phyloP scores from a whole-genome alignment of 2,797 vertebrate genomes.

The Bradypodion pumilum region DNA sequence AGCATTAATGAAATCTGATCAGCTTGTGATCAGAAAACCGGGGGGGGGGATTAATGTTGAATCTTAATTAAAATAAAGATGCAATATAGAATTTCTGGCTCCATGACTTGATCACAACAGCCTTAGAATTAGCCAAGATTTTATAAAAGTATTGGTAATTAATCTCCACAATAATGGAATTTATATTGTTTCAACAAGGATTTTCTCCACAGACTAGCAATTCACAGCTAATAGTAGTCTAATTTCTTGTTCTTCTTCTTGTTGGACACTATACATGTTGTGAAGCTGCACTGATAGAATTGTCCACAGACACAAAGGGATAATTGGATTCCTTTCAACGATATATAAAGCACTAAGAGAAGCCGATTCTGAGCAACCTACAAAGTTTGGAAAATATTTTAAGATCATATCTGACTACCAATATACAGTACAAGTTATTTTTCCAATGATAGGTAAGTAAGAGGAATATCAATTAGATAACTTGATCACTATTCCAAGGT shows the following conservation, averaged over 20 bases:
- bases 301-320: constrained; percentile 71
- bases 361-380: constrained; percentile 32
- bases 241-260: too few species aligned
- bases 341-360: constrained; percentile 44
- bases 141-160: neutral
- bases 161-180: neutral
- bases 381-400: neutral
- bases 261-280: constrained; percentile 55
- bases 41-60: neutral
- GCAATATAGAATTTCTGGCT: constrained; percentile 23
- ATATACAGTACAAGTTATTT: constrained; percentile 17
- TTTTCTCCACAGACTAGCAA: neutral
- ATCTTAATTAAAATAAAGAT: neutral
- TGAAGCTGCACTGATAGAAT: constrained; percentile 60
- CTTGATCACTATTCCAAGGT: too few species aligned
- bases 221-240: constrained; percentile 32
- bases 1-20: constrained; percentile 34
- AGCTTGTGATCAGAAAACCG: constrained; percentile 2
- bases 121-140: neutral
- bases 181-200: constrained; percentile 2
- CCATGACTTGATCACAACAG: neutral
- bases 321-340: constrained; percentile 65
- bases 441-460: neutral
- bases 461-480: constrained; percentile 8
- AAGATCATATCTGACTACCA: constrained; percentile 9